Base-by-base conservation (phyloP, 2,888 invertebrate genomes). In the Gerris lacustris region DNA sequence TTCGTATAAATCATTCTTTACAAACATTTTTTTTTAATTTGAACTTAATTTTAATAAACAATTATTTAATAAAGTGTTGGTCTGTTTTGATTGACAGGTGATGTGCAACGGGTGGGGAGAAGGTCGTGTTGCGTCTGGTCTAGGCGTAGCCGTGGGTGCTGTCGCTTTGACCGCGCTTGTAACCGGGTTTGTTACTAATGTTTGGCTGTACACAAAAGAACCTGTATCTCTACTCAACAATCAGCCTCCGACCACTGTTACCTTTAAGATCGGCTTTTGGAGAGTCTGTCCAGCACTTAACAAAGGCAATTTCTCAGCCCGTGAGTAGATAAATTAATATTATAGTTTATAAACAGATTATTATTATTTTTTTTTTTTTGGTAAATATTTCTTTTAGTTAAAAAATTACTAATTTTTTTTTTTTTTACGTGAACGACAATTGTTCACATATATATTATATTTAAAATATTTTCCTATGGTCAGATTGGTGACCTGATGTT, bases 241-340 rank as follows among this genome's bases (percentile, higher is more conserved):
- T 75, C 80, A 80, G 73, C 82, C 83, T 45, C 79, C 80, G 71
- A 82, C 83, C 66, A 80, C 80, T 71, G 81, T 83, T 76, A 81
- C 80, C 69, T 83, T 83, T 77, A 78, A 80, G 69, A 83, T 84
- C 73, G 84, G 84, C 69, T 79, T 84, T 71, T 84, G 83, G 83
- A 78, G 81, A 64, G 82, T 82, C 69, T 84, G 84, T 77, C 83
- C 83, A 9, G 78, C 79, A 45, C 78, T 83, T 70, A 82, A 80
- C 77, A 79, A 79, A 75, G 78, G 81, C 77, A 82, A 83, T 78
- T 77, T 79, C 18, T 78, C 82, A 66, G 80, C 80, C 78, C 80
- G 82, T 82, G 78, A 82, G 82, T 82, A 72, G 66, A 76, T 74
- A 77, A 2, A 31, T 31, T 4, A 31, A 31, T 31, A 31, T 2